Evolutionary conservation across 1,140 invertebrate genomes (phyloP).

Genomic region (Bombus waltoni): DNA sequence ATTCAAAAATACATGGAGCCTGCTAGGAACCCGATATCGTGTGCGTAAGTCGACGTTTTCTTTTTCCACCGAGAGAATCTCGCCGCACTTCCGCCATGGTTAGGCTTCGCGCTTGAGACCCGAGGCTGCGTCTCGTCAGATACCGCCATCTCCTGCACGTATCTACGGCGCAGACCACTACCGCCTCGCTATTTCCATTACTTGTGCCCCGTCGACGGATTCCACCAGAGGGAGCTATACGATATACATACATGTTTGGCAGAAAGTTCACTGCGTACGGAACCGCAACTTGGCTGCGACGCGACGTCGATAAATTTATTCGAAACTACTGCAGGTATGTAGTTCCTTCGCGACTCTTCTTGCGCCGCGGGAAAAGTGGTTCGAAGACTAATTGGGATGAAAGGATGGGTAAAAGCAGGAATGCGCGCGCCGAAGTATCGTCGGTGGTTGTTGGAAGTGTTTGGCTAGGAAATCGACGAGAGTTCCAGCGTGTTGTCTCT

Average conservation of each 20-base stretch:
- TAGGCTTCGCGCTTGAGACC: constrained; percentile 33
- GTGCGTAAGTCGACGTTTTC: constrained; percentile 1
- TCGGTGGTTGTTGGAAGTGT: background rate
- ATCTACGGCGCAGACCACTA: constrained; percentile 56
- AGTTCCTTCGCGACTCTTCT: constrained; percentile 2
- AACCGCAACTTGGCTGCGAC: constrained; percentile 5
- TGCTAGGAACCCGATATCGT: constrained; percentile 6
- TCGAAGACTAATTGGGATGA: background rate
- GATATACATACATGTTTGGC: constrained; percentile 13
- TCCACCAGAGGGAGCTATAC: constrained; percentile 15
- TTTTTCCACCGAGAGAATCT: background rate
- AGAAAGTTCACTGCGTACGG: constrained; percentile 47
- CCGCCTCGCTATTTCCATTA: constrained; percentile 73
- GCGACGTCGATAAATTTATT: constrained; percentile 17
- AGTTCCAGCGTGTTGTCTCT: background rate
- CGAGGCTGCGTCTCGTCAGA: constrained; percentile 59
- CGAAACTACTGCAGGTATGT: background rate
- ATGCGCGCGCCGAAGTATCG: background rate
- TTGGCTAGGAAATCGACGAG: background rate
- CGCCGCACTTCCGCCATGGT: constrained; percentile 38
- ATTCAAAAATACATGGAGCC: constrained; percentile 47
- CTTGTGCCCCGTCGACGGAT: constrained; percentile 58
- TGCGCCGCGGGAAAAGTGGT: background rate
- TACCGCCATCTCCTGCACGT: constrained; percentile 63
- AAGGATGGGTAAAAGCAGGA: background rate